These are phyloP conservation scores for Rhinolophus ferrumequinum DNA, from an alignment of 2,113 vertebrate species.

Conservation along the genomic window DNA sequence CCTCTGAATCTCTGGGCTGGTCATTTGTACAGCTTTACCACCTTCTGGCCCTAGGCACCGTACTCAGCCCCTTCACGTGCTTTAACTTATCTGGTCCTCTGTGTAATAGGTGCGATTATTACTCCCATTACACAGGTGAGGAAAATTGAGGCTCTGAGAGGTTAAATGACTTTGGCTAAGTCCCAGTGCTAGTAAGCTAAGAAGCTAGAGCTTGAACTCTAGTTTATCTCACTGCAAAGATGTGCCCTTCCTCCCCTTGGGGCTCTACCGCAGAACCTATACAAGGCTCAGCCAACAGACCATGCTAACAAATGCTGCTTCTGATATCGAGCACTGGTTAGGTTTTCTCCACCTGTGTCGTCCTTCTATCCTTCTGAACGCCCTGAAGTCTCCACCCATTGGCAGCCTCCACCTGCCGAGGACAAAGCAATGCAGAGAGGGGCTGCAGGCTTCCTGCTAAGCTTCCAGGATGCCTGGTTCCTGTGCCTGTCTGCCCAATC, in stretches of 20 bases:
- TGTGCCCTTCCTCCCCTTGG: background rate
- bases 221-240: background rate
- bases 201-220: background rate
- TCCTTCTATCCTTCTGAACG: background rate
- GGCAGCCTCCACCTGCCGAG: background rate
- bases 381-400: background rate
- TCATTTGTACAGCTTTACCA: no score
- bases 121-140: background rate
- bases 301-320: fast-evolving
- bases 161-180: background rate
- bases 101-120: background rate
- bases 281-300: background rate
- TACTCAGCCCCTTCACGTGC: background rate
- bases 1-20: background rate
- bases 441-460: background rate
- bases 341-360: background rate
- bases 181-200: background rate
- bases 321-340: background rate
- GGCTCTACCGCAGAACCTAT: background rate
- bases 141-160: background rate
- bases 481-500: background rate
- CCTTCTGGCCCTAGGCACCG: background rate
- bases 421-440: background rate
- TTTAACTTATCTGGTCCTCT: background rate
- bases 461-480: background rate